Evolutionary conservation across 2,888 invertebrate genomes (phyloP).

Genomic region (Sphaeridia pumilis): DNA sequence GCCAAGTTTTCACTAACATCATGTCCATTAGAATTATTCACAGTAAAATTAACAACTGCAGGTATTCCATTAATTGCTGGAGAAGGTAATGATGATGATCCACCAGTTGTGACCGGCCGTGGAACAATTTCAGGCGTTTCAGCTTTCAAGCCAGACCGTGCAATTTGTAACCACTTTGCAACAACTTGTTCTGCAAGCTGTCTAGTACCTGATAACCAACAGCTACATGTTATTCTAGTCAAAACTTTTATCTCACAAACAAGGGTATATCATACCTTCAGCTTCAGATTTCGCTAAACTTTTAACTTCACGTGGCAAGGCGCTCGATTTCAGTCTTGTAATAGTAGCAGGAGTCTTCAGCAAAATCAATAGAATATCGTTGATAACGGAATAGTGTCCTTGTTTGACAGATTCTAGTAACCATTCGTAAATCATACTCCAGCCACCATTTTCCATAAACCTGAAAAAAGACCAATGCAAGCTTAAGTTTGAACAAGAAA

Average conservation of each 20-base stretch:
- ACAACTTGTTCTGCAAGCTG: constrained; percentile 25
- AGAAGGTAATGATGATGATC: too few relatives aligned
- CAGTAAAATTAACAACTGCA: too few relatives aligned
- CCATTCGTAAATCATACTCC: constrained; percentile 84
- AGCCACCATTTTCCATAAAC: constrained; percentile 83
- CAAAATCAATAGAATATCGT: constrained; percentile 73
- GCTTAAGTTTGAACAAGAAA: neutral
- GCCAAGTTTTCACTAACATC: too few relatives aligned
- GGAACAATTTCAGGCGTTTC: neutral
- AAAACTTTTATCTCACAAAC: neutral
- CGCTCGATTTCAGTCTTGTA: constrained; percentile 77
- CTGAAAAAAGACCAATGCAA: constrained; percentile 39
- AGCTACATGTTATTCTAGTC: neutral
- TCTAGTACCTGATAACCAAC: constrained; percentile 21
- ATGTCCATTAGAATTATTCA: too few relatives aligned
- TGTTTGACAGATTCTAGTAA: constrained; percentile 71
- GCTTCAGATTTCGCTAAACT: constrained; percentile 66
- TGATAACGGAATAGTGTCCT: constrained; percentile 75
- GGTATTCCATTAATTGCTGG: too few relatives aligned
- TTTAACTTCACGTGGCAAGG: constrained; percentile 83
- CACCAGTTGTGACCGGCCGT: too few relatives aligned
- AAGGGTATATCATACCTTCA: constrained; percentile 48
- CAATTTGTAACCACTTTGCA: constrained; percentile 28
- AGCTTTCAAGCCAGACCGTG: neutral
- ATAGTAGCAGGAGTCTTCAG: constrained; percentile 81